Base-by-base conservation (phyloP, 2,797 vertebrate genomes). In the Xiphophorus birchmanni region DNA sequence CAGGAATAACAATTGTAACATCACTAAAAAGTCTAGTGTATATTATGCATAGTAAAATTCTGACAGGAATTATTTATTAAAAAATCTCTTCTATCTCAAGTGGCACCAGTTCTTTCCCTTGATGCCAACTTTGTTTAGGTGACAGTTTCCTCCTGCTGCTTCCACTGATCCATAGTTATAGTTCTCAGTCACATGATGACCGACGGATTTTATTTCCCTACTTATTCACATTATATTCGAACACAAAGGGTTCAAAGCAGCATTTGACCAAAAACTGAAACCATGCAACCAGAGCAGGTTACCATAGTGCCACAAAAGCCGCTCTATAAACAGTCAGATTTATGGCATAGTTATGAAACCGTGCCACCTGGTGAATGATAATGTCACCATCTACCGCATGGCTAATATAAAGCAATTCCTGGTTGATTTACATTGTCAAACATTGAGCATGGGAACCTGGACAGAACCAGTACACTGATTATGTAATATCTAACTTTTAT, bases 1-100 rank as follows among this genome's bases (percentile, higher is more conserved):
- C 6, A 23, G 7, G 50, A 52, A 52, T 9, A 23, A 52, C 50
- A 52, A 52, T 9, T 23, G 18, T 52, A 52, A 52, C 7, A 23
- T 52, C 50, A 52, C 18, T 23, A 23, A 50, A 50, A 50, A 52
- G 18, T 52, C 7, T 2, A 9, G 21, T 23, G 21, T 23, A 84
- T 90, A 74, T 23, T 76, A 80, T 84, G 87, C 80, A 78, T 80
- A 74, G 69, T 81, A 79, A 73, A 79, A 63, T 81, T 78, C 76
- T 84, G 81, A 91, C 21, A 84, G 78, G 80, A 89, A 86, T 90
- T 77, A 89, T 89, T 89, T 32, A 32, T 29, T 32, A 7, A 65
- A 65, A 37, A 65, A 35, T 29, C 32, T 35, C 60, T 18, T 32
- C 32, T 35, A 35, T 65, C 60, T 18, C 32, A 35, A 6, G 32